Percentiles rank a stretch among this genome's conserved stretches.
phyloP scores from a whole-genome alignment of 2,113 vertebrate species.

The Corythoichthys intestinalis region DNA sequence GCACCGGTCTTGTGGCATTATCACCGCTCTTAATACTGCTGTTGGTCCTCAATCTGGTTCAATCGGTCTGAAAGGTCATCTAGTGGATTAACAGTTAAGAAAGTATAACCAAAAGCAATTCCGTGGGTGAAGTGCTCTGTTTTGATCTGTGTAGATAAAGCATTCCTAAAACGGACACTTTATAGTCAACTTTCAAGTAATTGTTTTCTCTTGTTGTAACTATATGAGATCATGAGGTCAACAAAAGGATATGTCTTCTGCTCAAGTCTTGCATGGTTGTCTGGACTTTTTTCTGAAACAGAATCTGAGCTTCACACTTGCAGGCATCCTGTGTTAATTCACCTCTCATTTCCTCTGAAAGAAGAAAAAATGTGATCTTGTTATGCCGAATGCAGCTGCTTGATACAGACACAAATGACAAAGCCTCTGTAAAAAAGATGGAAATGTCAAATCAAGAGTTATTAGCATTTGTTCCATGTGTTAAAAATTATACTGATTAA shows the following conservation, averaged over 20 bases:
- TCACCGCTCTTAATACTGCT: constrained; percentile 54
- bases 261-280: constrained; percentile 79
- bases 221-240: not conserved
- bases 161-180: not conserved
- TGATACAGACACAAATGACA: not conserved
- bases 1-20: not conserved
- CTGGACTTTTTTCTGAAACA: constrained; percentile 83
- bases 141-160: not conserved
- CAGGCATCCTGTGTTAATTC: constrained; percentile 78
- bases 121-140: not conserved
- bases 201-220: not conserved
- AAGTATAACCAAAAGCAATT: constrained; percentile 1
- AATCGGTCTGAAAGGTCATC: constrained; percentile 81
- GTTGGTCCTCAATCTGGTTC: constrained; percentile 68
- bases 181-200: too few species aligned
- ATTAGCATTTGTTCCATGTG: not conserved
- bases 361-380: not conserved
- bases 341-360: constrained; percentile 68
- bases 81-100: constrained; percentile 82
- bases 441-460: not conserved
- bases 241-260: constrained; percentile 89
- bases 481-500: not conserved
- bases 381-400: not conserved
- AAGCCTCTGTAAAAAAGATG: not conserved
- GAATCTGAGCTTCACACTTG: constrained; percentile 85